Evolutionary conservation across 1,140 invertebrate genomes (phyloP).

Genomic region (Brachionus paranguensis): DNA sequence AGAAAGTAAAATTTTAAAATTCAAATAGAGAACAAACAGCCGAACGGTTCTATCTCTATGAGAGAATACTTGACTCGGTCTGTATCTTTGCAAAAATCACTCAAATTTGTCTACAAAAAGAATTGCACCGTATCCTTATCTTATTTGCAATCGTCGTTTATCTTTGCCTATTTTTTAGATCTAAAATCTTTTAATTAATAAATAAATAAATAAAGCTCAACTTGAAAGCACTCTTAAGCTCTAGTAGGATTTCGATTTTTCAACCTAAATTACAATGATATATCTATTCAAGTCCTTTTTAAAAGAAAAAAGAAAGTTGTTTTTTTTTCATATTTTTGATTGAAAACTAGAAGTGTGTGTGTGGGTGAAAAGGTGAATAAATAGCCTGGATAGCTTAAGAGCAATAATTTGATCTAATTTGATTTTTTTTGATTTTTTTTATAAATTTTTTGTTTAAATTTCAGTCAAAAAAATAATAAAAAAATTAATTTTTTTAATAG

Average conservation of each 20-base stretch:
- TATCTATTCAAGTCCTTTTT: not conserved
- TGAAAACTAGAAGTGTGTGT: not conserved
- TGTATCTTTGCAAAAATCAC: not conserved
- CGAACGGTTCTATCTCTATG: not conserved
- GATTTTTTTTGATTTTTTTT: not conserved
- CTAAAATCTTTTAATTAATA: constrained; percentile 31
- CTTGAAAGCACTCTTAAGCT: not conserved
- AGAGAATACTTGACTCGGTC: not conserved
- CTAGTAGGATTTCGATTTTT: not conserved
- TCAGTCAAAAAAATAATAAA: too few relatives aligned
- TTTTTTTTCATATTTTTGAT: not conserved
- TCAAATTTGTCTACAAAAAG: not conserved
- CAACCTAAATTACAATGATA: not conserved
- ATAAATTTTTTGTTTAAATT: too few relatives aligned
- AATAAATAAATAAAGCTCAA: constrained; percentile 28
- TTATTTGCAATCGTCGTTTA: constrained; percentile 10
- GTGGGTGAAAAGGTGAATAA: not conserved
- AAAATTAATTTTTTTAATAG: too few relatives aligned
- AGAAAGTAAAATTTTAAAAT: not conserved
- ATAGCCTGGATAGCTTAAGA: not conserved
- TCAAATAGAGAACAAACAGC: constrained; percentile 21
- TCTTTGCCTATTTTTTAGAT: constrained; percentile 12
- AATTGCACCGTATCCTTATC: not conserved
- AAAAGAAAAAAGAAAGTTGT: not conserved
- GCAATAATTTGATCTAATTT: not conserved